Conservation (phyloP, 2,888 invertebrate genomes). For the Pharmacophagus antenor region DNA sequence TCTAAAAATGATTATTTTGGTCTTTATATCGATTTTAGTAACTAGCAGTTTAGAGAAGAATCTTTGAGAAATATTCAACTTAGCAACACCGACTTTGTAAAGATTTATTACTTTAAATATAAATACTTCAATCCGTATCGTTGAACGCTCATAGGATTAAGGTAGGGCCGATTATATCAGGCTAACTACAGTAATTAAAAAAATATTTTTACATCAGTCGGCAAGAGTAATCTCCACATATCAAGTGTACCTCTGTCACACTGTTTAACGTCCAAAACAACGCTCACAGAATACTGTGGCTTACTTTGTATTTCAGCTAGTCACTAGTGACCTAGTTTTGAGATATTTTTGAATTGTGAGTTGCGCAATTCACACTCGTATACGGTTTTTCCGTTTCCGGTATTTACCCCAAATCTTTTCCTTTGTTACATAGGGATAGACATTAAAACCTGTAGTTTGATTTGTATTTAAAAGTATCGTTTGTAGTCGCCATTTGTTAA, state of each 20-base stretch:
- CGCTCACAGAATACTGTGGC: constrained; percentile 18
- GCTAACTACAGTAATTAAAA: too few relatives aligned
- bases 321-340: constrained; percentile 27
- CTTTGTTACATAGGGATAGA: constrained; percentile 1
- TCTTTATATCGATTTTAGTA: too few relatives aligned
- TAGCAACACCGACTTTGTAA: too few relatives aligned
- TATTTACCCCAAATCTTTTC: constrained; percentile 25
- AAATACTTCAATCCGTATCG: too few relatives aligned
- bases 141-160: too few relatives aligned
- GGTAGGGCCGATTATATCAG: too few relatives aligned
- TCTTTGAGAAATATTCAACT: too few relatives aligned
- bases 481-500: neutral
- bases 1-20: too few relatives aligned
- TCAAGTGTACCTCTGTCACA: neutral
- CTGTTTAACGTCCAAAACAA: constrained; percentile 15
- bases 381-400: constrained; percentile 29
- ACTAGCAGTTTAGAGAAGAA: too few relatives aligned
- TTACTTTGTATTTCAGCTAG: constrained; percentile 27
- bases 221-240: neutral
- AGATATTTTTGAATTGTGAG: constrained; percentile 27
- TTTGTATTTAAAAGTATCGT: neutral
- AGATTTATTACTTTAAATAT: too few relatives aligned
- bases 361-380: constrained; percentile 28
- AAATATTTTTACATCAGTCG: neutral
- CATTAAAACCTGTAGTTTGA: neutral